Evolutionary conservation across 1,140 invertebrate genomes (phyloP), one percentile per base, ranked within the genome.

Genomic region (Globodera ellingtonae): DNA sequence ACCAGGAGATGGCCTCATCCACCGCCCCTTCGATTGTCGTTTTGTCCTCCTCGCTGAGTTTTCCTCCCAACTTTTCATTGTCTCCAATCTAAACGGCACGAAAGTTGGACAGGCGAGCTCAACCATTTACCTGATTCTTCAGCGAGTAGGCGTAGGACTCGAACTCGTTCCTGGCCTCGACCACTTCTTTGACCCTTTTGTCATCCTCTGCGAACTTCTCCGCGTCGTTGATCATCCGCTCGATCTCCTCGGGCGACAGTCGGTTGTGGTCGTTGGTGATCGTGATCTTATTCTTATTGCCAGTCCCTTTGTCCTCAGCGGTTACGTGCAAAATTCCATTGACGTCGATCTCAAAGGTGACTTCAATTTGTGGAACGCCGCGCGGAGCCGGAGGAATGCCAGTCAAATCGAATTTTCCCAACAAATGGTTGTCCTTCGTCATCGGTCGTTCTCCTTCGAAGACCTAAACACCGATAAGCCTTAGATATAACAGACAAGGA

Each of bases 151-250:
- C 95, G 86, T 98, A 98, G 48, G 95, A 96, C 91, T 99, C 97
- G 56, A 99, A 91, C 89, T 96, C 95, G 85, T 93, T 92, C 75
- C 95, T 93, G 1, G 97, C 93, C 89, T 99, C 97, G 1, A 99
- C 97, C 71, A 94, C 92, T 90, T 98, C 96, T 91, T 99, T 99
- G 59, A 97, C 90, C 91, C 95, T 96, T 91, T 97, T 97, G 90
- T 99, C 97, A 84, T 99, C 97, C 88, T 98, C 96, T 44, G 96
- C 95, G 90, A 98, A 99, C 89, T 96, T 96, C 91, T 99, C 97
- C 5, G 96, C 96, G 87, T 98, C 97, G 89, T 94, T 95, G 88
- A 98, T 97, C 97, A 99, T 98, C 67, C 95, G 92, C 87, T 99
- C 96, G 86, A 99, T 98, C 86, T 99, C 96, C 88, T 98, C 97